These are phyloP conservation scores for Remorina albescens DNA, from an alignment of 2,797 vertebrate genomes.

Conservation along the genomic window DNA sequence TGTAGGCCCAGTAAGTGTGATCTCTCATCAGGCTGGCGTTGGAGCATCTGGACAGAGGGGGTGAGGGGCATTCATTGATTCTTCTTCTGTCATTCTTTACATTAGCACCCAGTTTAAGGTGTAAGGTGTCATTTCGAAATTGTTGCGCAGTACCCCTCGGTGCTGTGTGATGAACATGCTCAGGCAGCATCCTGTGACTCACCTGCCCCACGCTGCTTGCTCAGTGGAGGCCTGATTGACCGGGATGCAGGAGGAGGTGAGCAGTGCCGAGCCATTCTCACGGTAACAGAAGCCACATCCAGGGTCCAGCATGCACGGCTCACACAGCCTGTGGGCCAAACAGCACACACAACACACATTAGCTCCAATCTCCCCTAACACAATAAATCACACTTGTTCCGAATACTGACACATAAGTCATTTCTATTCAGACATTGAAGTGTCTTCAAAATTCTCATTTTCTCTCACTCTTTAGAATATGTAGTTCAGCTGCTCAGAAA, in stretches of 20 bases:
- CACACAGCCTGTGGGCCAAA: constrained; percentile 87
- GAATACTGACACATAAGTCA: no score
- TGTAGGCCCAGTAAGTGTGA: constrained; percentile 94
- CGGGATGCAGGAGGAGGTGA: constrained; percentile 92
- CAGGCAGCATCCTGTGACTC: constrained; percentile 70
- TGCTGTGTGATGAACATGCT: background rate
- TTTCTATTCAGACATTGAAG: no score
- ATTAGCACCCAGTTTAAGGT: background rate
- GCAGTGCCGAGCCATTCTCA: constrained; percentile 89
- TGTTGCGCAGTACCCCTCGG: background rate
- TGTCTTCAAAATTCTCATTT: no score
- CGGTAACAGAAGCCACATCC: constrained; percentile 96
- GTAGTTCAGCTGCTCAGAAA: no score
- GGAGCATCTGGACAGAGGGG: constrained; percentile 86
- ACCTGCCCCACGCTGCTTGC: constrained; percentile 97
- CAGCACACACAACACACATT: background rate
- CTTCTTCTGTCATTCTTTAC: background rate
- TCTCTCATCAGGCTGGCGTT: constrained; percentile 89
- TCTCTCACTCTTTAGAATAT: no score
- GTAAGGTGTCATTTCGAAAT: background rate
- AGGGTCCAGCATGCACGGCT: constrained; percentile 96
- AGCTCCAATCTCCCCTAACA: background rate
- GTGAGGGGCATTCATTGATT: background rate
- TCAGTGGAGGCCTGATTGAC: constrained; percentile 90
- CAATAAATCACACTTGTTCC: no score